Percentiles rank a stretch among this genome's conserved stretches.
Conservation (phyloP, 2,113 vertebrate genomes). For the Aleadryas rufinucha region DNA sequence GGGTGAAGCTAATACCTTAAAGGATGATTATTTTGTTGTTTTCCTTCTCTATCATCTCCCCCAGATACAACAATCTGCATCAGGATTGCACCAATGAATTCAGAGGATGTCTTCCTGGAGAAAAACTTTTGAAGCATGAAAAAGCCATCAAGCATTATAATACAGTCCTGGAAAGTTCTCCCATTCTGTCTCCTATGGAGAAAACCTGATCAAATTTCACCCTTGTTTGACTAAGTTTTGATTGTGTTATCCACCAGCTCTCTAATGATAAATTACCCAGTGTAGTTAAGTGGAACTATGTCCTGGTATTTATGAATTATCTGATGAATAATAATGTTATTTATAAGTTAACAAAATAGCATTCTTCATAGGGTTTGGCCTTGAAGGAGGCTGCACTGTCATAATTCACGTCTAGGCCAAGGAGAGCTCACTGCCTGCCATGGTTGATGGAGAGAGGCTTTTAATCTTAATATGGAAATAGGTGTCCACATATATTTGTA, state of each 20-base stretch:
- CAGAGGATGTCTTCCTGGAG: slow-evolving; percentile 70
- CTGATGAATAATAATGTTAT: not conserved
- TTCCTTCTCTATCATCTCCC: not conserved
- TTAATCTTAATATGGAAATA: not conserved
- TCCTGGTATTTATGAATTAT: not conserved
- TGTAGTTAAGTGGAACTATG: not conserved
- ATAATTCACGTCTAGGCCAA: accelerated
- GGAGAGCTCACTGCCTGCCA: not conserved
- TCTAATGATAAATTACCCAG: not conserved
- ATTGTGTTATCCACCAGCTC: not conserved
- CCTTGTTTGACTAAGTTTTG: not conserved
- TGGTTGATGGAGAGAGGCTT: not conserved
- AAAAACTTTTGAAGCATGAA: slow-evolving; percentile 81
- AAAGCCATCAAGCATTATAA: slow-evolving; percentile 80
- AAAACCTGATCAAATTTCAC: slow-evolving; percentile 67
- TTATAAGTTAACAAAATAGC: not conserved
- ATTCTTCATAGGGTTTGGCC: not conserved
- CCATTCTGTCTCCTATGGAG: slow-evolving; percentile 72
- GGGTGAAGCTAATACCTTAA: not conserved
- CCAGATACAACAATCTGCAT: slow-evolving; percentile 82
- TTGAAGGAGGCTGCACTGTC: not conserved
- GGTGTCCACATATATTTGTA: not conserved
- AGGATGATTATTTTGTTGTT: not conserved
- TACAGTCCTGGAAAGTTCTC: slow-evolving; percentile 73
- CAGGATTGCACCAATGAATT: slow-evolving; percentile 68